Conservation (phyloP, 2,113 vertebrate genomes). For the Aspidoscelis tigris region DNA sequence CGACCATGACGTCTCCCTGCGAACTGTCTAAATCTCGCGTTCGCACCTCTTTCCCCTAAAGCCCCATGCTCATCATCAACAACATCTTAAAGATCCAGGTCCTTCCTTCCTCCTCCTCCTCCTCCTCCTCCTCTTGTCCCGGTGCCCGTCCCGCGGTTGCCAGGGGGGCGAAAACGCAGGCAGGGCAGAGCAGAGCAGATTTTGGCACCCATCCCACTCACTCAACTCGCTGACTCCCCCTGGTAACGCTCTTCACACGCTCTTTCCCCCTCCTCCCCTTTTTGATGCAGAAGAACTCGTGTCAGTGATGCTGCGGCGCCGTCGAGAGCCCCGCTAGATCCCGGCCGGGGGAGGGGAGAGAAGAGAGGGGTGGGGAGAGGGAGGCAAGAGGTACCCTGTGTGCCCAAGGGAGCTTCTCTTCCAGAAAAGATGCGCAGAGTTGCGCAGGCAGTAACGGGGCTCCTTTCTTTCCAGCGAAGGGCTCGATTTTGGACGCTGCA, state of each 20-base stretch:
- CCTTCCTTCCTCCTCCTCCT: too few species aligned
- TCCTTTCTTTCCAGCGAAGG: too few species aligned
- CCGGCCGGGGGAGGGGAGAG: background rate
- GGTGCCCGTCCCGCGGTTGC: background rate
- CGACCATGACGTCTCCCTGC: too few species aligned
- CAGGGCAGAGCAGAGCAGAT: background rate
- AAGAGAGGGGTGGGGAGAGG: background rate
- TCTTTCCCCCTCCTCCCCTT: background rate
- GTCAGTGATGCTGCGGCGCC: background rate
- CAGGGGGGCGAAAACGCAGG: too few species aligned
- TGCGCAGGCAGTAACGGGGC: too few species aligned
- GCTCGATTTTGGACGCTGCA: background rate
- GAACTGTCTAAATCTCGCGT: too few species aligned
- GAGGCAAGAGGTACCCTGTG: background rate
- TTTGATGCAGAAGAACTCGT: slow-evolving; percentile 49
- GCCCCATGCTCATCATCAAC: too few species aligned
- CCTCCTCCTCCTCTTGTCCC: too few species aligned
- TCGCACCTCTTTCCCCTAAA: background rate
- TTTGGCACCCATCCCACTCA: background rate
- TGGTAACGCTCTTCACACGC: background rate
- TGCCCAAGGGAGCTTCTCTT: background rate
- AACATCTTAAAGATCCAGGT: too few species aligned
- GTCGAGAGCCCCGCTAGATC: background rate
- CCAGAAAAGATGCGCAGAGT: too few species aligned
- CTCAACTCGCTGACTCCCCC: too few species aligned